Evolutionary conservation across 2,888 invertebrate genomes (phyloP), one percentile per base, ranked within the genome.

Genomic region (Electrophaes corylata): DNA sequence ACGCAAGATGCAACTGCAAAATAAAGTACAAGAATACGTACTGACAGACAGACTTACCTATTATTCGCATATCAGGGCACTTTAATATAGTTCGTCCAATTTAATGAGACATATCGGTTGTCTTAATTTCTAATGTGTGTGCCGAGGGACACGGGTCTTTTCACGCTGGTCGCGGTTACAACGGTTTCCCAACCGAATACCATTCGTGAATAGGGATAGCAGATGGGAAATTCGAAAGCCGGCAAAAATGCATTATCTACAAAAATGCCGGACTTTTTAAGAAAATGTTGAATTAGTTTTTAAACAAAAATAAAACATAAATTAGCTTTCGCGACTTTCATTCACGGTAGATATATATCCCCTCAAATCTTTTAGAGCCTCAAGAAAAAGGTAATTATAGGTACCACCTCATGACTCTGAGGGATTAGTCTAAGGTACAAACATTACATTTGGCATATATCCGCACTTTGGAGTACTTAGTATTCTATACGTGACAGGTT

Each of bases 181-280:
- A 86, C 86, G 78, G 88, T 91, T 91, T 91, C 91, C 79, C 91
- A 91, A 91, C 89, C 81, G 89, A 90, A 91, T 91, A 84, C 88
- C 91, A 75, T 79, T 56, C 46, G 48, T 41, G 35, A 46, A 47
- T 55, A 60, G 60, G 51, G 60, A n/a, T 18, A 16, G 29, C 14
- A 14, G 37, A 41, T 49, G 31, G 40, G 33, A 52, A 45, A 46
- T 26, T 37, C 16, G 11, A 59, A 48, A 53, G 57, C 57, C 57
- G 57, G 40, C 18, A 33, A n/a, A 29, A 26, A 19, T 12, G 16
- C 2, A 26, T 45, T 44, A 40, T 18, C 4, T 14, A n/a, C 8
- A 31, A 43, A 33, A 3, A 14, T 23, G 16, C 33, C 35, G 26
- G 43, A 43, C 4, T 43, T 19, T 41, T 19, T 41, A 20, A 5